Evolutionary conservation across 2,888 invertebrate species (phyloP), one percentile per base, ranked within the genome.

Genomic region (Cryptocephalus moraei): DNA sequence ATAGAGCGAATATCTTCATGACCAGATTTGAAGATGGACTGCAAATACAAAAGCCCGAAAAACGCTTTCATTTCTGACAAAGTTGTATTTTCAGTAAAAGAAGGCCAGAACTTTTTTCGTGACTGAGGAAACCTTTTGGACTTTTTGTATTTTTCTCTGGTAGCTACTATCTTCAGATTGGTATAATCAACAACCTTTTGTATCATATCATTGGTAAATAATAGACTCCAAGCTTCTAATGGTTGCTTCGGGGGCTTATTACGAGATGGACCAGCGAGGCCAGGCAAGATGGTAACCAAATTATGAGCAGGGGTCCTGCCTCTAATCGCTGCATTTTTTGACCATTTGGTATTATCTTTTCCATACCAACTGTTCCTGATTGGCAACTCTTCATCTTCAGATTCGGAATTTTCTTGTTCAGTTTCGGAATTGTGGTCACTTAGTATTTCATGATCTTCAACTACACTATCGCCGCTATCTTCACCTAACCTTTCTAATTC

Each of bases 1-100:
- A 56, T 11, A 22, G 49, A 49, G 33, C 44, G 41, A 31, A 55
- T 14, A 44, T 51, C 53, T 47, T 57, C 53, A 32, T 57, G 56
- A n/a, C 43, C 47, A 13, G 55, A 55, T 48, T 56, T 57, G 44
- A 56, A 55, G 33, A 52, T 9, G 33, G 48, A 51, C 39, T 43
- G 49, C 41, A 55, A 32, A 41, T 55, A 55, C 33, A 55, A 33
- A 11, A 43, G 8, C 33, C 33, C 43, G 14, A 43, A 34, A 22
- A 41, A 34, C 43, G 43, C 43, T 43, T 43, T 36, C 12, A 33
- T 43, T 43, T 43, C 43, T 33, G 33, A 43, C 33, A 34, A 13
- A 34, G n/a, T 36, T 43, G 43, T 34, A 33, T 43, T 32, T 43
- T 43, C 34, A 36, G 34, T 22, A 43, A 43, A 43, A 33, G 34